phyloP scores from a whole-genome alignment of 2,888 invertebrate species.

The Sesia apiformis region DNA sequence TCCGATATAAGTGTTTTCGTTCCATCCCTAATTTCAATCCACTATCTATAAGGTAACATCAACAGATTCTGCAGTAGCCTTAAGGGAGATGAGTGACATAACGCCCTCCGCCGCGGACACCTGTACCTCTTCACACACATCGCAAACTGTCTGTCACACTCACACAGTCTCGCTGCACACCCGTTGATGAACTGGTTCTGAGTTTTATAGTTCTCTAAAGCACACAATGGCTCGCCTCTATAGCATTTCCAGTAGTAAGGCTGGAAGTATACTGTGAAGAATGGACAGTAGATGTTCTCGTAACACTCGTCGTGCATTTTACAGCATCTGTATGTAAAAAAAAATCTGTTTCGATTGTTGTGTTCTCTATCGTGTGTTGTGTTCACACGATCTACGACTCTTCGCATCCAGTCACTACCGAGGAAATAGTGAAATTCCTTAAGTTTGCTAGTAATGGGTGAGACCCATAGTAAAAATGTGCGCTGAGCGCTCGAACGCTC shows the following conservation, averaged over 20 bases:
- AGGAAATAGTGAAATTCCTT: too few relatives aligned
- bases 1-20: too few relatives aligned
- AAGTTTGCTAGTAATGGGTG: too few relatives aligned
- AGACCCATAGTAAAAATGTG: too few relatives aligned
- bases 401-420: too few relatives aligned
- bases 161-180: conserved; percentile 86
- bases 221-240: conserved; percentile 84
- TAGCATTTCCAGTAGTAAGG: conserved; percentile 93
- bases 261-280: conserved; percentile 87
- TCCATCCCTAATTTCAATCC: too few relatives aligned
- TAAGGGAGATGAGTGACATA: conserved; percentile 84
- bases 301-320: conserved; percentile 91
- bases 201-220: conserved; percentile 65
- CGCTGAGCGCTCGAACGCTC: too few relatives aligned
- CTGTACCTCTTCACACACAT: conserved; percentile 84
- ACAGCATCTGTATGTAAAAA: conserved; percentile 77
- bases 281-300: conserved; percentile 83
- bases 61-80: conserved; percentile 84
- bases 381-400: too few relatives aligned
- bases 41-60: conserved; percentile 45
- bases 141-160: conserved; percentile 86
- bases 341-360: neutral
- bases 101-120: conserved; percentile 81
- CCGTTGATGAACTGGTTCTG: conserved; percentile 56
- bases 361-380: too few relatives aligned